phyloP scores from a whole-genome alignment of 2,113 vertebrate genomes.

The Conger conger region DNA sequence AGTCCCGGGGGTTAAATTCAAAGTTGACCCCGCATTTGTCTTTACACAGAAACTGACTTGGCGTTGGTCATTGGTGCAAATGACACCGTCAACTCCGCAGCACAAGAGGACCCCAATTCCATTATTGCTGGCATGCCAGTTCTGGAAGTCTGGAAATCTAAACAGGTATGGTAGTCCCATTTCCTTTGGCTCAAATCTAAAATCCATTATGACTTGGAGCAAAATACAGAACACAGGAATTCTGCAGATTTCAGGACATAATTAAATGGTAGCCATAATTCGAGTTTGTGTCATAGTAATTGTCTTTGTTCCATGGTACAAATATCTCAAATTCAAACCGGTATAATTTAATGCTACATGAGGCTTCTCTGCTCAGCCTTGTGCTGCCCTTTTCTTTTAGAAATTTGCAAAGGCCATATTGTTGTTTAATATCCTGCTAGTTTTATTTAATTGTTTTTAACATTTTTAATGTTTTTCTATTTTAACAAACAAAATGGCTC shows the following conservation, averaged over 20 bases:
- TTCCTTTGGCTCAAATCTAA: neutral
- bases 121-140: slow-evolving; percentile 98
- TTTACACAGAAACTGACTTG: slow-evolving; percentile 86
- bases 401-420: too few species aligned
- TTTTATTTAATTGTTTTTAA: too few species aligned
- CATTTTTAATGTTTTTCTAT: neutral
- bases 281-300: neutral
- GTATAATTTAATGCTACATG: too few species aligned
- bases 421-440: too few species aligned
- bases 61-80: slow-evolving; percentile 96
- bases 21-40: slow-evolving; percentile 37
- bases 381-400: too few species aligned
- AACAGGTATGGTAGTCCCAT: slow-evolving; percentile 78
- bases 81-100: slow-evolving; percentile 95
- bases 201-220: neutral
- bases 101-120: slow-evolving; percentile 96
- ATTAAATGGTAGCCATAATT: neutral
- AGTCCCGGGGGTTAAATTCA: neutral
- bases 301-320: too few species aligned
- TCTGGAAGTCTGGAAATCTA: slow-evolving; percentile 97
- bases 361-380: too few species aligned
- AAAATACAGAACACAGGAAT: neutral
- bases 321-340: too few species aligned
- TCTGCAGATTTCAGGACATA: neutral
- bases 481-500: neutral